These are phyloP conservation scores for Euplagia quadripunctaria DNA, from an alignment of 2,888 invertebrate genomes.

Conservation along the genomic window DNA sequence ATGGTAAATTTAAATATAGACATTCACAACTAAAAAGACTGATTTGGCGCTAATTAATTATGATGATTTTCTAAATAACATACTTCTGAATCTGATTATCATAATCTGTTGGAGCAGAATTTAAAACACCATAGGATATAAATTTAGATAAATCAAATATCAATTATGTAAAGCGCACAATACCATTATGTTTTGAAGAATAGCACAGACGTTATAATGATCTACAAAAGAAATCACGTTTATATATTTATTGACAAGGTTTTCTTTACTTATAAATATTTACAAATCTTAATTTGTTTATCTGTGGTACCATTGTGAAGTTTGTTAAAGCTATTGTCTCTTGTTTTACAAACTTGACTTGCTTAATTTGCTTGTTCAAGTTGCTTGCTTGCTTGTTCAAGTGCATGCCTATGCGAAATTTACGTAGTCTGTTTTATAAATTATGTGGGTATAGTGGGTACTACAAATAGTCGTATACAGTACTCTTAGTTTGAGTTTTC, in stretches of 20 bases:
- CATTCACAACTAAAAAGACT: too few relatives aligned
- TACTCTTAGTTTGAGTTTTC: neutral
- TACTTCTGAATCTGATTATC: too few relatives aligned
- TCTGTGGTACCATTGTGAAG: neutral
- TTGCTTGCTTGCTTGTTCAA: neutral
- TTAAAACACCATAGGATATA: too few relatives aligned
- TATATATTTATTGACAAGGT: neutral
- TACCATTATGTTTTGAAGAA: too few relatives aligned
- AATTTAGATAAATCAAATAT: too few relatives aligned
- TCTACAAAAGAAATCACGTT: neutral
- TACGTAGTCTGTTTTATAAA: neutral
- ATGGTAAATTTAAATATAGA: too few relatives aligned
- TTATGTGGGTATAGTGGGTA: neutral
- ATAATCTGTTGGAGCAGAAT: too few relatives aligned
- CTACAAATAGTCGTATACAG: neutral
- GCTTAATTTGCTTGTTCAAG: slow-evolving; percentile 2
- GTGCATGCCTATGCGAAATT: neutral
- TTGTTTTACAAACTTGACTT: neutral
- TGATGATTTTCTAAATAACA: too few relatives aligned
- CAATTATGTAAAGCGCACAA: too few relatives aligned
- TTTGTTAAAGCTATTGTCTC: slow-evolving; percentile 3
- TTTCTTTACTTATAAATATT: neutral
- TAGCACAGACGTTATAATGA: too few relatives aligned
- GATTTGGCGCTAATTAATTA: too few relatives aligned
- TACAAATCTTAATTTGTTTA: neutral